These are phyloP conservation scores for Clupea harengus DNA, from an alignment of 2,113 vertebrate species.

Conservation along the genomic window DNA sequence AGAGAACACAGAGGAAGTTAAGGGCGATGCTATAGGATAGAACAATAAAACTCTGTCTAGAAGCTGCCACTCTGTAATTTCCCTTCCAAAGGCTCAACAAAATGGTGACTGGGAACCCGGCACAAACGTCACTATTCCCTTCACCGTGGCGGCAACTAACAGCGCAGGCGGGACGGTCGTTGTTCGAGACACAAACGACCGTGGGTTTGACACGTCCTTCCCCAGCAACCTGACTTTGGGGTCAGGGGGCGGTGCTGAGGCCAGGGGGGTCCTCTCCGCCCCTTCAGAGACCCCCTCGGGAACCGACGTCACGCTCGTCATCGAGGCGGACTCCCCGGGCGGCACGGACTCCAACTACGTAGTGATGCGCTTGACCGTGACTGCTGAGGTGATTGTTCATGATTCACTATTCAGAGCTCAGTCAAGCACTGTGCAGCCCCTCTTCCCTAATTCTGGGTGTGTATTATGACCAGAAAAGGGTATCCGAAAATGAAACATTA, in stretches of 20 bases:
- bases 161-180: neutral
- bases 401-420: neutral
- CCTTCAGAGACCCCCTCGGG: neutral
- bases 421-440: neutral
- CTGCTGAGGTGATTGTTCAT: neutral
- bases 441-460: neutral
- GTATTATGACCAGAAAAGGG: neutral
- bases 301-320: neutral
- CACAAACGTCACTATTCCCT: neutral
- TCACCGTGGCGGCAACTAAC: neutral
- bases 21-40: neutral
- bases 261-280: neutral
- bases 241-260: neutral
- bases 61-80: neutral
- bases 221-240: neutral
- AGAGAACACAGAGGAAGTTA: neutral
- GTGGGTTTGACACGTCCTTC: neutral
- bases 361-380: neutral
- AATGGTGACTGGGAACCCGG: neutral
- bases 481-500: neutral
- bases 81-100: neutral
- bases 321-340: neutral
- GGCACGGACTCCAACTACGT: neutral
- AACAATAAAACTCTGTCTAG: constrained; percentile 10
- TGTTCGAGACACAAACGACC: neutral